Evolutionary conservation across 2,888 invertebrate genomes (phyloP), one percentile per base, ranked within the genome.

Genomic region (Physocephala rufipes): DNA sequence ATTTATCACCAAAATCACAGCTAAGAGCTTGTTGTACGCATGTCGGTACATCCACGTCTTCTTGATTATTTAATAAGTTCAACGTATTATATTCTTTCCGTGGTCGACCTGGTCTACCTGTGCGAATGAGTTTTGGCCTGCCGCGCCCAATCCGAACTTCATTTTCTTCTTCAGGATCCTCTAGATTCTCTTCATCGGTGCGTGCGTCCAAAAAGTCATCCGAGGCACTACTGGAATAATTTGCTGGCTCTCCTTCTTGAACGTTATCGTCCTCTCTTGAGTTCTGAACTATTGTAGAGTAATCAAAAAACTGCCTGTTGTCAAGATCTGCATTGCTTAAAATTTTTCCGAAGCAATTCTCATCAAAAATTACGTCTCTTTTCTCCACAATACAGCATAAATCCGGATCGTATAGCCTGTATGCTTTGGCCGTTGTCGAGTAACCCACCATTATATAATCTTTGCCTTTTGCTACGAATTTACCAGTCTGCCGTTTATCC

Each of bases 351-450:
- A 77, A 76, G 1, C 59, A 66, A 30, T 74, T 53, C 30, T 76
- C 71, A 69, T 76, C 74, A 70, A 73, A 75, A 49, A 65, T 73
- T 15, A 76, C 75, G 70, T 75, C 74, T 36, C 74, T 68, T 15
- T 75, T 67, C 62, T 69, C 69, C 2, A 72, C 28, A 36, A 74
- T 73, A 69, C 67, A 61, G 68, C 59, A 73, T 7, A 63, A 66
- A 26, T 70, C 53, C 51, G 28, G 26, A 53, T 75, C 72, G 28
- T 73, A 75, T 19, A 76, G 62, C 13, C 74, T 63, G 53, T 75
- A 74, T 4, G 71, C 77, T 62, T 75, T 75, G 7, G 71, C 70
- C 12, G 49, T 45, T 2, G 47, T 21, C 36, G 72, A 61, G 55
- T 75, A 74, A 49, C 74, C 74, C 59, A 74, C 70, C 58, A 76